Conservation (phyloP, 2,888 invertebrate genomes). For the Apamea crenata region DNA sequence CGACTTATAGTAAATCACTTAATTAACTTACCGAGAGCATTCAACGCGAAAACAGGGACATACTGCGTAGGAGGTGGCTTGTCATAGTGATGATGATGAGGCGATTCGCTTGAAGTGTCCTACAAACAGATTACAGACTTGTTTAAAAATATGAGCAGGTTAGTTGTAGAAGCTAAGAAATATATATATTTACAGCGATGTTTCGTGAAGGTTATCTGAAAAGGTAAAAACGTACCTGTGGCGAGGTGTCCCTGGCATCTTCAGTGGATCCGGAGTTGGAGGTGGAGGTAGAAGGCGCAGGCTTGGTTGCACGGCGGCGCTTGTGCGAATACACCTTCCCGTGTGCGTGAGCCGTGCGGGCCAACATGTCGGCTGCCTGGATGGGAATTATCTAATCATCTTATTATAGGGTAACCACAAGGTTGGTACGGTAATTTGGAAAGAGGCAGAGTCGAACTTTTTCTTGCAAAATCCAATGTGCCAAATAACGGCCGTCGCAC, state of each 20-base stretch:
- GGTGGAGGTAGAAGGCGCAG: constrained; percentile 73
- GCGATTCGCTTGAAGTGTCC: constrained; percentile 87
- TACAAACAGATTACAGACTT: constrained; percentile 62
- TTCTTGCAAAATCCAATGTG: not conserved
- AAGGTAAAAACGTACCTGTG: constrained; percentile 78
- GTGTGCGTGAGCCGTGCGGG: constrained; percentile 67
- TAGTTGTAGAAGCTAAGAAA: not conserved
- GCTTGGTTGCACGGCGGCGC: constrained; percentile 79
- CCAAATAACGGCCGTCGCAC: not conserved
- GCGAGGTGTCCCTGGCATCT: constrained; percentile 82
- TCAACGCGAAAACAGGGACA: constrained; percentile 97
- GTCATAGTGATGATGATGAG: constrained; percentile 82
- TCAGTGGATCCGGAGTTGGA: constrained; percentile 82
- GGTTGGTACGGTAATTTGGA: not conserved
- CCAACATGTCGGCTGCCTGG: constrained; percentile 74
- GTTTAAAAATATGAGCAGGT: not conserved
- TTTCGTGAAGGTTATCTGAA: not conserved
- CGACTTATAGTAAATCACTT: too few species aligned
- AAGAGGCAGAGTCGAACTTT: not conserved
- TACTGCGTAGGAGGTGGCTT: constrained; percentile 82
- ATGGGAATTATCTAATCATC: constrained; percentile 27
- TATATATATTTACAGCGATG: not conserved
- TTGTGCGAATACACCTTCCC: constrained; percentile 80
- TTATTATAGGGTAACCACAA: constrained; percentile 31
- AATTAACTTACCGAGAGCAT: constrained; percentile 92